phyloP scores from a whole-genome alignment of 2,888 invertebrate species.

The Xestoiulus laeticollis region DNA sequence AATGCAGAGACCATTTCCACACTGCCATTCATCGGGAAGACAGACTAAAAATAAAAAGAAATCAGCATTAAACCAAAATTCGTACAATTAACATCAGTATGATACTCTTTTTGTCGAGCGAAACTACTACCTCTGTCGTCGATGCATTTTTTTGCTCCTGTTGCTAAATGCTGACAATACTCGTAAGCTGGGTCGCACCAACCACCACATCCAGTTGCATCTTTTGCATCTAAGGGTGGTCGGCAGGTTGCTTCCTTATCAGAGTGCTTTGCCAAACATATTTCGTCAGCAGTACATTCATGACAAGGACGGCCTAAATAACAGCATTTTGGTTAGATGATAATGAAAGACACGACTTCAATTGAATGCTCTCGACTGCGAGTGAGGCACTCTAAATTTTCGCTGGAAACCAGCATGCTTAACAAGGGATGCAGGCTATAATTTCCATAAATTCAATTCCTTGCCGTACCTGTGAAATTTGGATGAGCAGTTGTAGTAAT shows the following conservation, averaged over 20 bases:
- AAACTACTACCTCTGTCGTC: constrained; percentile 55
- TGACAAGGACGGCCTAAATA: constrained; percentile 57
- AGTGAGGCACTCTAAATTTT: too few species aligned
- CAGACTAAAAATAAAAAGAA: constrained; percentile 66
- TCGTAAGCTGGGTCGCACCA: constrained; percentile 73
- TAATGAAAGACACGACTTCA: too few species aligned
- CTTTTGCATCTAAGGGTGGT: constrained; percentile 67
- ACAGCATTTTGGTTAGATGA: not conserved
- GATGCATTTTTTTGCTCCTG: constrained; percentile 64
- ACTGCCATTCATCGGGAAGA: constrained; percentile 74
- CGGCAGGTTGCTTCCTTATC: constrained; percentile 72
- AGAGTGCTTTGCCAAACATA: constrained; percentile 73
- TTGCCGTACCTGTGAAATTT: constrained; percentile 27
- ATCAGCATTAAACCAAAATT: not conserved
- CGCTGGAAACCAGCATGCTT: too few species aligned
- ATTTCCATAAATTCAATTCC: not conserved
- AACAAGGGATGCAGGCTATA: not conserved
- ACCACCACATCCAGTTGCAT: constrained; percentile 75
- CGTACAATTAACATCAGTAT: not conserved
- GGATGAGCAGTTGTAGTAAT: constrained; percentile 39
- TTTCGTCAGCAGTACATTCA: constrained; percentile 60
- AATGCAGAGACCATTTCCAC: constrained; percentile 77
- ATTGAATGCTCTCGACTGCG: too few species aligned
- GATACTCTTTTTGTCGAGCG: not conserved
- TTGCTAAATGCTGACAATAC: constrained; percentile 72